Evolutionary conservation across 1,140 invertebrate genomes (phyloP).

Genomic region (Magallana angulata): DNA sequence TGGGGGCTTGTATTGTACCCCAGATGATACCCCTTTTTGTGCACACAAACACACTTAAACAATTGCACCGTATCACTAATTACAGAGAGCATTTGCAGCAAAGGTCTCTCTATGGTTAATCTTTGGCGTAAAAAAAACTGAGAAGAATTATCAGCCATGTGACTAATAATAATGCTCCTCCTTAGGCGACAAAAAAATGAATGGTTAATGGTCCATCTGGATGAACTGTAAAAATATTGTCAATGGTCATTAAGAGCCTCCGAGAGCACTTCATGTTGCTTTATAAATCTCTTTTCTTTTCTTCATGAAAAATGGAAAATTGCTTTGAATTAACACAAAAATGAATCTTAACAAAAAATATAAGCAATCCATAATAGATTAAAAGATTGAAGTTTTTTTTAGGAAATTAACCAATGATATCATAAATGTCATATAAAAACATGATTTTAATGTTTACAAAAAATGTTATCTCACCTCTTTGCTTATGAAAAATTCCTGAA

Average conservation of each 20-base stretch:
- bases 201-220: constrained; percentile 23
- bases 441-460: no score
- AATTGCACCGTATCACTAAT: constrained; percentile 20
- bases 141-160: constrained; percentile 20
- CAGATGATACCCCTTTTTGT: constrained; percentile 36
- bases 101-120: constrained; percentile 11
- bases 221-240: not conserved
- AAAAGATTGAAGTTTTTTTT: no score
- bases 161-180: constrained; percentile 7
- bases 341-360: not conserved
- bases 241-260: not conserved
- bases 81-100: constrained; percentile 19
- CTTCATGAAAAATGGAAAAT: not conserved
- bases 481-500: not conserved
- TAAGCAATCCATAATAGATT: not conserved
- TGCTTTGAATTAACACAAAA: no score
- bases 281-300: not conserved
- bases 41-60: constrained; percentile 35
- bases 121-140: constrained; percentile 4
- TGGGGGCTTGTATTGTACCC: constrained; percentile 5
- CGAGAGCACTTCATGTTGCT: not conserved
- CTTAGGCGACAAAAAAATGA: constrained; percentile 19
- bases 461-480: not conserved
- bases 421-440: no score
- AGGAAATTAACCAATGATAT: no score